Base-by-base conservation (phyloP, 2,888 invertebrate species). In the Papilio elwesi region DNA sequence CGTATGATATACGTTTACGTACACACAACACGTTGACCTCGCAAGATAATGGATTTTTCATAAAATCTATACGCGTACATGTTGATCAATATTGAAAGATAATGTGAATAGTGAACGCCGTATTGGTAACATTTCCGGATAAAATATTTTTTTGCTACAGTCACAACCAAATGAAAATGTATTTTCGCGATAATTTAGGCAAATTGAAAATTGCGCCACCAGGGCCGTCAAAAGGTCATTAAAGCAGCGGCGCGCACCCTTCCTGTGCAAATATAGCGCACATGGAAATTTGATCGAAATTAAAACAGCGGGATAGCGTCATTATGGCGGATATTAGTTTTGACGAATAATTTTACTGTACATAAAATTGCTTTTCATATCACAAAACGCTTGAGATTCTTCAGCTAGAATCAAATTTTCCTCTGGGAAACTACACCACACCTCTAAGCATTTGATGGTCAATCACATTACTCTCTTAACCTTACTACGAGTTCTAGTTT, bases 241-340 rank as follows among this genome's bases (percentile, higher is more conserved):
- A 57, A 49, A 6, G 26, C 10, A 26, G 15, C 57, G 68, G 48
- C 16, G 48, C 47, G 13, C 15, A 47, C 43, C 43, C 47, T 15
- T 38, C 55, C 38, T 43, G 47, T n/a, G 13, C 16, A 49, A 57
- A 57, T 57, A 68, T 57, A 26, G 48, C 11, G 49, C 36, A 12
- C 48, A 69, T 62, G 68, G 51, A 38, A 69, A 62, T 69, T 69
- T 43, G 68, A 53, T 26, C 57, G 57, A 68, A 57, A 68, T 68
- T 57, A 68, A 68, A 68, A 68, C 57, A 36, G 36, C 68, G 57
- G 13, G 13, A 57, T 57, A 16, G 55, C 38, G 8, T 38, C 13
- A 8, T 43, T n/a, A 26, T 26, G 3, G 0, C 38, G 38, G 26
- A n/a, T 38, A 59, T 59, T 43, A n/a, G n/a, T 59, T 59, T 59